phyloP scores from a whole-genome alignment of 2,113 vertebrate species.

The Peucedramus taeniatus region DNA sequence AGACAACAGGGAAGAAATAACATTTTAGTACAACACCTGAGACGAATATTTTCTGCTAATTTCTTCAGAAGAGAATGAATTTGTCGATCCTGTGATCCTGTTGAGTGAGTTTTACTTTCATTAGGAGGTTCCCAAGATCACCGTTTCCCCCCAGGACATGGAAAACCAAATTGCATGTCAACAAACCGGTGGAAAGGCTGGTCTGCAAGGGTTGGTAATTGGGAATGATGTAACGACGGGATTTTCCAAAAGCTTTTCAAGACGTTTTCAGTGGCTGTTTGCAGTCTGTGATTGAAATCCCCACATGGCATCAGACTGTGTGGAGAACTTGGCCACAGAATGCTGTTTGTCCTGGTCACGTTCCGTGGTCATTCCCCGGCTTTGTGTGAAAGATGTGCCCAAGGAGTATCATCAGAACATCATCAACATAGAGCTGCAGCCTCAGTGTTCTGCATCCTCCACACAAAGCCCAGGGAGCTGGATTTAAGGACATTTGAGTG shows the following conservation, averaged over 20 bases:
- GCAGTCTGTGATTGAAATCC: not conserved
- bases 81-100: not conserved
- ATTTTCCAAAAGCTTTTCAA: not conserved
- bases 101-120: not conserved
- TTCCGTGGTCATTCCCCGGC: accelerated
- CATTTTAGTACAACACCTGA: not conserved
- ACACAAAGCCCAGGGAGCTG: not conserved
- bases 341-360: not conserved
- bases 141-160: not conserved
- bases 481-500: not conserved
- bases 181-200: not conserved
- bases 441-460: not conserved
- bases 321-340: not conserved
- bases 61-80: not conserved
- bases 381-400: not conserved
- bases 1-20: not conserved
- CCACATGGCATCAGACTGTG: too few relatives aligned
- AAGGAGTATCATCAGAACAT: not conserved
- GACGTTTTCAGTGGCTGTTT: not conserved
- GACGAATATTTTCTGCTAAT: not conserved
- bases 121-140: not conserved
- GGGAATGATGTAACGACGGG: not conserved
- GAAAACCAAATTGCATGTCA: not conserved
- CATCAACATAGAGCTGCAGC: not conserved
- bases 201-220: not conserved